Evolutionary conservation across 1,140 invertebrate species (phyloP).

Genomic region (Laodelphax striatellus): DNA sequence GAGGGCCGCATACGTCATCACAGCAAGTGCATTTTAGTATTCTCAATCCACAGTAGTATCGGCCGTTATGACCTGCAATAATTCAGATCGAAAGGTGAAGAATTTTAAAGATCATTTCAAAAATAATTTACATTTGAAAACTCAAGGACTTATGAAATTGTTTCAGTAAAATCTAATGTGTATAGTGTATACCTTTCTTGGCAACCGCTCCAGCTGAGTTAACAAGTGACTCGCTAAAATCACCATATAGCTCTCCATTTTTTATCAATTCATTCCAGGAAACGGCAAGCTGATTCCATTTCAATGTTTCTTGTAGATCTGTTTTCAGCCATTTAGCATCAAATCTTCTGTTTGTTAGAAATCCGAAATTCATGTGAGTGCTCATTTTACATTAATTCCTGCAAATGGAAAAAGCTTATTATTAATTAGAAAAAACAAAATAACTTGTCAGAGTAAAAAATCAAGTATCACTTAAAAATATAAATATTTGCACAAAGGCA

Average conservation of each 20-base stretch:
- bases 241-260: slow-evolving; percentile 66
- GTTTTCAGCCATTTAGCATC: slow-evolving; percentile 65
- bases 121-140: no score
- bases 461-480: no score
- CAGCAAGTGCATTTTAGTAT: slow-evolving; percentile 70
- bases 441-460: no score
- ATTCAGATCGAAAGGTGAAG: no score
- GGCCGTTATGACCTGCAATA: slow-evolving; percentile 57
- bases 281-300: slow-evolving; percentile 52
- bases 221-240: slow-evolving; percentile 54
- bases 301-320: slow-evolving; percentile 56
- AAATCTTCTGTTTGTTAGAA: slow-evolving; percentile 32
- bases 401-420: not conserved
- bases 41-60: slow-evolving; percentile 73
- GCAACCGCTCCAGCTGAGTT: slow-evolving; percentile 65
- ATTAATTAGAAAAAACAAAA: no score
- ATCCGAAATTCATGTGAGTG: slow-evolving; percentile 17
- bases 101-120: no score
- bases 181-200: slow-evolving; percentile 50
- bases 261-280: slow-evolving; percentile 75
- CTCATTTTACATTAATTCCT: slow-evolving; percentile 15
- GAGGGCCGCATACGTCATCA: slow-evolving; percentile 73
- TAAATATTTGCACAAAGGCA: no score
- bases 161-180: not conserved
- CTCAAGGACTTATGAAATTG: no score